A percentile compares a stretch with the other conserved stretches of the same genome.
Evolutionary conservation across 2,888 invertebrate species (phyloP).

Genomic region (Pheosia gnoma): DNA sequence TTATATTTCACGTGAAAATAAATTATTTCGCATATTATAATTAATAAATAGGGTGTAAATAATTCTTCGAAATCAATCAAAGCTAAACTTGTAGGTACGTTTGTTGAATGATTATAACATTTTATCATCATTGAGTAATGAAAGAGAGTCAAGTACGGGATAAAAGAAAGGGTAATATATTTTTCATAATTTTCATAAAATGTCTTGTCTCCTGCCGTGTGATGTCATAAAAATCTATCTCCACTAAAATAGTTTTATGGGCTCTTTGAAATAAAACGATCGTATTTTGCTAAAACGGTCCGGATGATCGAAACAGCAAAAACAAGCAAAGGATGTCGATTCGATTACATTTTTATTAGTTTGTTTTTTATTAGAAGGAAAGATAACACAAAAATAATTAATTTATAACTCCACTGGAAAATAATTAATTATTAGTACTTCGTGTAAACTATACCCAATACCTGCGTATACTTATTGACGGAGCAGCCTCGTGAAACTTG

Average conservation of each 20-base stretch:
- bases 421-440: too few relatives aligned
- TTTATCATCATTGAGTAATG: constrained; percentile 9
- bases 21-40: too few relatives aligned
- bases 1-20: too few relatives aligned
- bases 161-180: constrained; percentile 17
- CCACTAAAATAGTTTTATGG: constrained; percentile 61
- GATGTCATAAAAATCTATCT: constrained; percentile 58
- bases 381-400: too few relatives aligned
- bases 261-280: constrained; percentile 54
- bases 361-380: background rate
- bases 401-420: too few relatives aligned
- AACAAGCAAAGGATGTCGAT: background rate
- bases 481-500: too few relatives aligned
- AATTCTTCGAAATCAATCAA: background rate
- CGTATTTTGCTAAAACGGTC: constrained; percentile 40
- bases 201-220: constrained; percentile 21
- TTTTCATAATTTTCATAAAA: constrained; percentile 35
- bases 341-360: background rate
- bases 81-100: constrained; percentile 13
- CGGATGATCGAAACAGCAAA: constrained; percentile 19
- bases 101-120: constrained; percentile 3
- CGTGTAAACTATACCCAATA: too few relatives aligned
- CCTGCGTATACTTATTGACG: too few relatives aligned
- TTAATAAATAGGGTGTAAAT: too few relatives aligned
- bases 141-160: constrained; percentile 4